These are phyloP conservation scores for Pararge aegeria DNA, from an alignment of 1,140 invertebrate genomes.

Conservation along the genomic window DNA sequence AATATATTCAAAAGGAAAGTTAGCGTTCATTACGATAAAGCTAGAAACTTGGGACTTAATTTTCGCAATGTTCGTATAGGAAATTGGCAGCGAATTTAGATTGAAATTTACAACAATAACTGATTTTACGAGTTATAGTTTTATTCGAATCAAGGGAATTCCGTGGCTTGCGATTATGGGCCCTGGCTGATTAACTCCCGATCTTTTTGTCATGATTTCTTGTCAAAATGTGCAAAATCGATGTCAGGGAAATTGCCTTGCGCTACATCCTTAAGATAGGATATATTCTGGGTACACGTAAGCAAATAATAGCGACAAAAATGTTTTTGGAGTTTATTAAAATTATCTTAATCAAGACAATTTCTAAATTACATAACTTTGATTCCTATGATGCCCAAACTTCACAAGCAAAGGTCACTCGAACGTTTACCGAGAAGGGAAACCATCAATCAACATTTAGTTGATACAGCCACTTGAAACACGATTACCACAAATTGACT, in stretches of 20 bases:
- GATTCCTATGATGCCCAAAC: not conserved
- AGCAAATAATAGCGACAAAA: too few relatives aligned
- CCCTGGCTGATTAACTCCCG: too few relatives aligned
- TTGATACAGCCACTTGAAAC: slow-evolving; percentile 66
- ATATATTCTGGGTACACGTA: too few relatives aligned
- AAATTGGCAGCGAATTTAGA: not conserved
- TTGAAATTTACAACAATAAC: not conserved
- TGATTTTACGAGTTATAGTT: too few relatives aligned
- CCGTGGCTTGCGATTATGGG: too few relatives aligned
- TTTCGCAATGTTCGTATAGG: not conserved
- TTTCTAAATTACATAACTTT: not conserved
- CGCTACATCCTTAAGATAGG: too few relatives aligned
- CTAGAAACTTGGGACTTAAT: not conserved
- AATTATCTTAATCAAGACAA: too few relatives aligned
- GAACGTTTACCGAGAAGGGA: slow-evolving; percentile 57
- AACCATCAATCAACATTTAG: slow-evolving; percentile 68
- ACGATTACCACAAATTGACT: slow-evolving; percentile 61
- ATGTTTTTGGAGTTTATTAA: too few relatives aligned
- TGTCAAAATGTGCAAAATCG: too few relatives aligned
- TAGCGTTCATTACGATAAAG: not conserved
- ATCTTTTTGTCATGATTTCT: too few relatives aligned
- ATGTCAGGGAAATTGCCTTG: too few relatives aligned
- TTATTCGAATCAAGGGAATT: too few relatives aligned
- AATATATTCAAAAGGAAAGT: not conserved
- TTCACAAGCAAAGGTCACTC: slow-evolving; percentile 18